Evolutionary conservation across 2,797 vertebrate species (phyloP).

Genomic region (Chelmon rostratus): DNA sequence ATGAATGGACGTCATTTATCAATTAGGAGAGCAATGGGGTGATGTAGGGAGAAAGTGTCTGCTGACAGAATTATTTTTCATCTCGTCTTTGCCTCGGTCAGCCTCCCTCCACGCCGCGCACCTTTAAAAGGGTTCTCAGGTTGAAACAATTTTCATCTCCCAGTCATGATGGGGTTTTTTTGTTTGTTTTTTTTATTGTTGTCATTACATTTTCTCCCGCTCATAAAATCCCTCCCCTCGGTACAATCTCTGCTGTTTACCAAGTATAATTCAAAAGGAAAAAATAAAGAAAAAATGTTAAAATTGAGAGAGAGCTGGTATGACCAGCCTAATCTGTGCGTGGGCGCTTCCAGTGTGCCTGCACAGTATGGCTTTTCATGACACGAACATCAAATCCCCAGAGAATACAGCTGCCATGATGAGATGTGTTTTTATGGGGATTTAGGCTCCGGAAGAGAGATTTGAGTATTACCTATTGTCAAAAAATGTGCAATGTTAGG

Average conservation of each 20-base stretch:
- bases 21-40: conserved; percentile 77
- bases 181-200: conserved; percentile 24
- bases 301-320: conserved; percentile 61
- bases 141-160: conserved; percentile 55
- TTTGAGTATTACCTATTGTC: conserved; percentile 80
- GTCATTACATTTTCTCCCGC: conserved; percentile 48
- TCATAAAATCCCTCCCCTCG: conserved; percentile 48
- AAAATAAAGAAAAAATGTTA: conserved; percentile 47
- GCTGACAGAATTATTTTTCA: conserved; percentile 77
- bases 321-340: conserved; percentile 80
- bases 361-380: conserved; percentile 76
- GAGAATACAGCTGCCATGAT: conserved; percentile 78
- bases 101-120: conserved; percentile 29
- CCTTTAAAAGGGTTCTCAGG: conserved; percentile 43
- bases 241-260: conserved; percentile 74
- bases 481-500: conserved; percentile 69
- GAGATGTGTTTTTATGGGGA: conserved; percentile 80
- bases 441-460: conserved; percentile 78
- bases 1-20: conserved; percentile 77
- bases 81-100: conserved; percentile 65
- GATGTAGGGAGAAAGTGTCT: conserved; percentile 56
- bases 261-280: conserved; percentile 65
- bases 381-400: conserved; percentile 78
- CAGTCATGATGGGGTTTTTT: conserved; percentile 33
- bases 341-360: conserved; percentile 70